Evolutionary conservation across 1,140 invertebrate genomes (phyloP), one percentile per base, ranked within the genome.

Genomic region (Nasonia longicornis): DNA sequence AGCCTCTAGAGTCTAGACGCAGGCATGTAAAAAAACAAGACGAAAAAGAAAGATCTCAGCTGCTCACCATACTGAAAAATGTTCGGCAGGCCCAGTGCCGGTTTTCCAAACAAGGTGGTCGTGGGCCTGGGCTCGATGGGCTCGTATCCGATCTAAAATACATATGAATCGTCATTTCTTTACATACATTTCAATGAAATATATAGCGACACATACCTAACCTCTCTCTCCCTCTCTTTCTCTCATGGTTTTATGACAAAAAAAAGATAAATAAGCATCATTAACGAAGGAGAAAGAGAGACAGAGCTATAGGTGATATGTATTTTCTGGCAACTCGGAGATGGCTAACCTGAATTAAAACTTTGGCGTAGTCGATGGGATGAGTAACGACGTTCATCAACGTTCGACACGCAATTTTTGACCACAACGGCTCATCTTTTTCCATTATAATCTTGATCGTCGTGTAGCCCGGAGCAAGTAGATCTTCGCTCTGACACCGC

Each of bases 321-420:
- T 71, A 72, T 71, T 63, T 63, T 31, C 20, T 7, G 42, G 2
- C 31, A 35, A 7, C 12, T 20, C 26, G 22, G 14, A 12, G 22
- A 31, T 26, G 3, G 74, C 82, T 89, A 88, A 94, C 93, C 91
- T 94, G 95, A 87, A 96, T 96, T 73, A 96, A 90, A 82, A 96
- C 93, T 91, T 96, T 96, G 14, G 95, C 95, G 90, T 96, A 96
- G 90, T 96, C 95, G 82, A 96, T 93, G 3, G 95, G 95, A 90
- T 96, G 94, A 77, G 92, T 92, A 85, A 93, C 85, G 63, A 92
- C 91, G 82, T 92, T 93, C 31, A 93, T 86, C 22, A 93, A 83
- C 79, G 92, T 79, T 20, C 86, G 86, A 73, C 80, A 52, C 0
- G 86, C 88, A 29, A 89, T 82, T 31, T 82, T 81, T 0, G 86